Evolutionary conservation across 2,113 vertebrate species (phyloP).

Genomic region (Origma solitaria): DNA sequence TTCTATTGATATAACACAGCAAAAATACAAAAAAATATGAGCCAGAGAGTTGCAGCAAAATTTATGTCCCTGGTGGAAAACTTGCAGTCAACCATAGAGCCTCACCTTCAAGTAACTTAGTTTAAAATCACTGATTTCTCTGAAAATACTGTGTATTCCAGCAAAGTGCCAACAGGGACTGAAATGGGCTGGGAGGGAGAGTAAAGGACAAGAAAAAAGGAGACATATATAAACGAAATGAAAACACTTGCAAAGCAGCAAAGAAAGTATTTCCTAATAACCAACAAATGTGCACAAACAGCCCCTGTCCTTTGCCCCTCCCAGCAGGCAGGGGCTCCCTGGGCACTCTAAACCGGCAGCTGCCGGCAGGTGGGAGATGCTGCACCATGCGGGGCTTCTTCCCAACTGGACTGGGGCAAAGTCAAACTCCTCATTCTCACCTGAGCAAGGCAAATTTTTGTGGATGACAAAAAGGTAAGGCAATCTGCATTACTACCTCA

Average conservation of each 20-base stretch:
- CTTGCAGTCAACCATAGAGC: background rate
- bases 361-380: background rate
- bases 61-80: background rate
- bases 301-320: background rate
- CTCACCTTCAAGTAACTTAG: background rate
- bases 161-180: background rate
- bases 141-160: background rate
- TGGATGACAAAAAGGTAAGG: background rate
- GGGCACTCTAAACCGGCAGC: rapidly evolving
- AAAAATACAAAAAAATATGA: background rate
- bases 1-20: background rate
- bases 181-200: background rate
- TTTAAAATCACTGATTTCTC: background rate
- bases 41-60: background rate
- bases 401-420: rapidly evolving
- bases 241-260: background rate
- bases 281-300: rapidly evolving
- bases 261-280: background rate
- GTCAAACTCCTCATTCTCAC: background rate
- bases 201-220: background rate
- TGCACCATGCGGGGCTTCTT: background rate
- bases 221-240: background rate
- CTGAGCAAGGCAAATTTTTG: background rate
- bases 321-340: background rate
- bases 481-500: background rate